Evolutionary conservation across 2,888 invertebrate genomes (phyloP).

Genomic region (Augiades crinisus): DNA sequence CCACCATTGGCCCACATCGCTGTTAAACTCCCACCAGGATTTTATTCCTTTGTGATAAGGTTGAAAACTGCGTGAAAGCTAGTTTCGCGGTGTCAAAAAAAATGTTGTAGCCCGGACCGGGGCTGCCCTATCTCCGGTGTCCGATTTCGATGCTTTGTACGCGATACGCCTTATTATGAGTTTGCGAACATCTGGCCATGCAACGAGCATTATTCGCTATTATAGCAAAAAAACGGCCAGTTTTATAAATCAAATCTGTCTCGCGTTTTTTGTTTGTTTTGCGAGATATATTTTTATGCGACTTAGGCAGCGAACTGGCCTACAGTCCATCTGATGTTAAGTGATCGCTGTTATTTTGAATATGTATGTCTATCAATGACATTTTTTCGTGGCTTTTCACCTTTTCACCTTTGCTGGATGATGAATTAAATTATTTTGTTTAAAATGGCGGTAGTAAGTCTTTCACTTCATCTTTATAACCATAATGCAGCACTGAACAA

Average conservation of each 20-base stretch:
- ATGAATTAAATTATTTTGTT: no score
- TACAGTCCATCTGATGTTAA: no score
- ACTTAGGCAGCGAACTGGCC: no score
- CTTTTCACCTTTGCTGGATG: no score
- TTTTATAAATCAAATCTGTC: conserved; percentile 39
- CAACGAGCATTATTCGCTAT: conserved; percentile 64
- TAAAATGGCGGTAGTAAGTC: no score
- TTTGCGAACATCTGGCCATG: conserved; percentile 67
- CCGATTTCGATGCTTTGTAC: conserved; percentile 78
- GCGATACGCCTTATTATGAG: conserved; percentile 79
- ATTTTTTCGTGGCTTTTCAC: no score
- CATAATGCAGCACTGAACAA: no score
- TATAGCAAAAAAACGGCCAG: conserved; percentile 57
- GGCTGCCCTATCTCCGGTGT: conserved; percentile 77
- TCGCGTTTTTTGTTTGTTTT: conserved; percentile 33
- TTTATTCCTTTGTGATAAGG: conserved; percentile 40
- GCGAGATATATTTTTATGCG: conserved; percentile 37
- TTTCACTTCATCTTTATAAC: no score
- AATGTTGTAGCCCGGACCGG: conserved; percentile 59
- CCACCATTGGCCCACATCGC: not conserved
- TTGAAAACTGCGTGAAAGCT: conserved; percentile 40
- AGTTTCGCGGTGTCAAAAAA: conserved; percentile 45
- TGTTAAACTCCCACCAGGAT: not conserved
- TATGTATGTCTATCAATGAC: no score
- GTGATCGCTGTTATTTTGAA: no score